Percentiles rank a stretch among this genome's conserved stretches.
Evolutionary conservation across 2,797 vertebrate species (phyloP).

Genomic region (Clarias laeviceps): DNA sequence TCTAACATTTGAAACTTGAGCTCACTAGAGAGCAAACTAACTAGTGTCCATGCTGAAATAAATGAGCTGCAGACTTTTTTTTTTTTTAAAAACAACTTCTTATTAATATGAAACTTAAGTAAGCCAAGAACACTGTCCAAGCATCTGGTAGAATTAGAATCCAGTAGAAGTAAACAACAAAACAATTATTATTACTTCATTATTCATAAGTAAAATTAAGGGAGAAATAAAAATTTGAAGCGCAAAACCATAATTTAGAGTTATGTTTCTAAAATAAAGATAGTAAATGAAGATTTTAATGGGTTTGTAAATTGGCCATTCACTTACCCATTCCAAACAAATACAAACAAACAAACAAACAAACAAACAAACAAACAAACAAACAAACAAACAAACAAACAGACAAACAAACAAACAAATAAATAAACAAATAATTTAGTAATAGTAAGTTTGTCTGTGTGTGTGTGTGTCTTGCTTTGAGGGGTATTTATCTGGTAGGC

Average conservation of each 20-base stretch:
- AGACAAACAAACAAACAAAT: no score
- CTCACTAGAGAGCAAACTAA: background rate
- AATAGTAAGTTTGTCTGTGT: no score
- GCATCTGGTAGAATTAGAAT: background rate
- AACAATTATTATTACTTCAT: no score
- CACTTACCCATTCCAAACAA: background rate
- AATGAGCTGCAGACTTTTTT: background rate
- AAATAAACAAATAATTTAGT: no score
- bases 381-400: background rate
- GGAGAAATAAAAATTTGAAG: background rate
- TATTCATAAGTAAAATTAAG: background rate
- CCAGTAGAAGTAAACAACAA: no score
- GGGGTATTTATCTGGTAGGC: no score
- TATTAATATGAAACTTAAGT: no score
- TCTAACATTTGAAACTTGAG: background rate
- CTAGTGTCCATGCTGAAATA: background rate
- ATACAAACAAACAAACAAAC: background rate
- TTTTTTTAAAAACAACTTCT: background rate
- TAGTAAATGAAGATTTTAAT: background rate
- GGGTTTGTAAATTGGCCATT: background rate
- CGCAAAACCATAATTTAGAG: background rate
- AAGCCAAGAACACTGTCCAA: background rate
- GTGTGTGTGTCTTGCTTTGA: no score
- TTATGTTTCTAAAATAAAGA: background rate
- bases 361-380: background rate